These are phyloP conservation scores for Scopus umbretta DNA, from an alignment of 2,113 vertebrate genomes.

Conservation along the genomic window DNA sequence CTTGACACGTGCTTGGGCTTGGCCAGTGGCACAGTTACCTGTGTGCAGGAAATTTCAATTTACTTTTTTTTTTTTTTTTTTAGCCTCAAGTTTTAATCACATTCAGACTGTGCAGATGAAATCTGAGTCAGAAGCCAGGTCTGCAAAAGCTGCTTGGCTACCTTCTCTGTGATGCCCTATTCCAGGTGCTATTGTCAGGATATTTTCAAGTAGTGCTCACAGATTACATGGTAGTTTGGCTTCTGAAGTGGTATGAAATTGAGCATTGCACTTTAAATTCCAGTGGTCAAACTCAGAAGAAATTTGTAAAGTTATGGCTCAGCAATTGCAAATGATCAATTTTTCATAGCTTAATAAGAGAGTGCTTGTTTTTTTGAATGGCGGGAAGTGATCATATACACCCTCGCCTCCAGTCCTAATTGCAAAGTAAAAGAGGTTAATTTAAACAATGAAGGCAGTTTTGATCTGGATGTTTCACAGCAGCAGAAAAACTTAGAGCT, in stretches of 20 bases:
- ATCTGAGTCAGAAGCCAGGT: neutral
- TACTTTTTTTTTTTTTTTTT: neutral
- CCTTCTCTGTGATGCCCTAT: neutral
- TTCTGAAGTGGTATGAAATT: slow-evolving; percentile 24
- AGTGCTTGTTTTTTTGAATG: slow-evolving; percentile 12
- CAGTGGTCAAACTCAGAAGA: neutral
- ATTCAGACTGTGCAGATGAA: neutral
- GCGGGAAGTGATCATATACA: neutral
- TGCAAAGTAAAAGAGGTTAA: neutral
- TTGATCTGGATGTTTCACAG: neutral
- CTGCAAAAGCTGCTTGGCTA: neutral
- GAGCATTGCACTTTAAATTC: slow-evolving; percentile 28
- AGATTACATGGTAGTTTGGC: slow-evolving; percentile 10
- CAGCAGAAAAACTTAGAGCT: neutral
- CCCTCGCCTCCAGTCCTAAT: neutral
- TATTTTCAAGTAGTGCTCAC: neutral
- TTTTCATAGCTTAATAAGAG: slow-evolving; percentile 13
- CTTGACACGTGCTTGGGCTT: neutral
- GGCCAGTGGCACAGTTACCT: neutral
- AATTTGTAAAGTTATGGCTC: slow-evolving; percentile 11
- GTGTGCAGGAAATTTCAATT: neutral
- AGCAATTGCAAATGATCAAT: slow-evolving; percentile 13
- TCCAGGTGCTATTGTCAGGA: neutral
- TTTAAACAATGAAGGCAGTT: neutral
- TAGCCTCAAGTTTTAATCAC: neutral